Conservation (phyloP, 1,140 invertebrate species). For the Eubasilissa regina region DNA sequence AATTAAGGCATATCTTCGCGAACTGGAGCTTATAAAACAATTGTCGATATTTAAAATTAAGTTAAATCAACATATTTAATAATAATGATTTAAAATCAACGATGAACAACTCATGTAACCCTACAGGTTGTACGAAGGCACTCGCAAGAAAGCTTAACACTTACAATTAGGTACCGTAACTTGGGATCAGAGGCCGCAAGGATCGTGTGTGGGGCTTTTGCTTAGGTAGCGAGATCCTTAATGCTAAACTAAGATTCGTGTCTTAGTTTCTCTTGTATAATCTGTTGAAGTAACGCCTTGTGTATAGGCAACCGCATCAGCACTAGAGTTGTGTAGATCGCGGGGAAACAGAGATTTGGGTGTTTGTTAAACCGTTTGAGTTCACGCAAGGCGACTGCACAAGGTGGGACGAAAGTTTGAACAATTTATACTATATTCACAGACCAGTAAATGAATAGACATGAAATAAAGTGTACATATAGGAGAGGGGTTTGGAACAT, state of each 20-base stretch:
- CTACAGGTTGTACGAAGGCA: neutral
- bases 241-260: constrained; percentile 52
- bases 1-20: too few relatives aligned
- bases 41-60: too few relatives aligned
- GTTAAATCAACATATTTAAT: too few relatives aligned
- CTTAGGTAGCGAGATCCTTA: constrained; percentile 38
- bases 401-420: neutral
- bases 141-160: constrained; percentile 15
- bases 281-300: constrained; percentile 27
- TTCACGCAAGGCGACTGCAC: neutral
- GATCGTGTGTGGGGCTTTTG: constrained; percentile 9
- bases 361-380: constrained; percentile 17
- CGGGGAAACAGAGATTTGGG: constrained; percentile 26
- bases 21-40: too few relatives aligned
- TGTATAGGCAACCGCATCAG: constrained; percentile 29
- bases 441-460: too few relatives aligned
- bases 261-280: constrained; percentile 31
- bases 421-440: too few relatives aligned
- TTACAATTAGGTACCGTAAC: constrained; percentile 45
- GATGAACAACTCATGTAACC: too few relatives aligned
- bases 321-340: neutral
- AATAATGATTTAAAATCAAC: too few relatives aligned
- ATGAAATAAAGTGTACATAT: too few relatives aligned
- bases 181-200: constrained; percentile 35
- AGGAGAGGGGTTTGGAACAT: too few relatives aligned